Evolutionary conservation across 2,797 vertebrate genomes (phyloP).

Genomic region (Eurystomus glaucurus): DNA sequence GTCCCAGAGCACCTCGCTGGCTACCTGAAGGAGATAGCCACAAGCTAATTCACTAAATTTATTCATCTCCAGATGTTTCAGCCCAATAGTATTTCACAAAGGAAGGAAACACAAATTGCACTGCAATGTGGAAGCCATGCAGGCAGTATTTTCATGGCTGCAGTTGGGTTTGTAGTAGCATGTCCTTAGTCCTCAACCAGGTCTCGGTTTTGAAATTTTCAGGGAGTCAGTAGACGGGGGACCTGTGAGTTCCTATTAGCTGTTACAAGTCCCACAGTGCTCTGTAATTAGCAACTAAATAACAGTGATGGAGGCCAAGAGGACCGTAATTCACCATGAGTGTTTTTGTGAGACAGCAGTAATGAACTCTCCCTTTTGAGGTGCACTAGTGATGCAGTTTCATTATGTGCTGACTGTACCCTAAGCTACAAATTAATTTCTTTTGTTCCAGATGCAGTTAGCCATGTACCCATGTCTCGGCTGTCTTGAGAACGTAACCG

Average conservation of each 20-base stretch:
- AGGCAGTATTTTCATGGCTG: not conserved
- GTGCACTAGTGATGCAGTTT: not conserved
- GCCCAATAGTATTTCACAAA: not conserved
- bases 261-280: not conserved
- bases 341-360: not conserved
- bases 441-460: not conserved
- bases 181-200: not conserved
- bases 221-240: not conserved
- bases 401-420: not conserved
- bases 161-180: not conserved
- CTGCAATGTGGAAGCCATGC: not conserved
- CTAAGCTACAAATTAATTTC: constrained; percentile 6
- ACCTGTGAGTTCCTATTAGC: not conserved
- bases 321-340: not conserved
- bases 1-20: not conserved
- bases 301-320: not conserved
- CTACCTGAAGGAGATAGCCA: not conserved
- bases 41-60: not conserved
- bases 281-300: constrained; percentile 45
- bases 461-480: not conserved
- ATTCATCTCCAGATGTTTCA: not conserved
- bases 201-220: not conserved
- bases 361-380: not conserved
- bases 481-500: not conserved
- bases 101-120: not conserved